Evolutionary conservation across 2,113 vertebrate genomes (phyloP).

Genomic region (Ascaphus truei): DNA sequence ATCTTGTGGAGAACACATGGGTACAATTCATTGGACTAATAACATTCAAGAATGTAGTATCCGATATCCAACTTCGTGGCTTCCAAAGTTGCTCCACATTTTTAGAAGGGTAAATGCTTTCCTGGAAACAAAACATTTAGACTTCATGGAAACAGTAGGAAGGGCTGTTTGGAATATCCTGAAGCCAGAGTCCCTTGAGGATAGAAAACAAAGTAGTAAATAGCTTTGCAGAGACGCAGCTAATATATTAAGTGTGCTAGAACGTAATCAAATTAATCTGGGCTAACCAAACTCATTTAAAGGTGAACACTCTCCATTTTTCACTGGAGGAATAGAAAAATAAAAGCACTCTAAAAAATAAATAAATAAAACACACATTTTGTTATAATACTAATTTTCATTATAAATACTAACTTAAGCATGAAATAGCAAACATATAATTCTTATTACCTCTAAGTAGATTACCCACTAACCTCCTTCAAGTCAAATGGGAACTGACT

Average conservation of each 20-base stretch:
- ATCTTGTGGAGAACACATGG: slow-evolving; percentile 11
- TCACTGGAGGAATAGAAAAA: too few species aligned
- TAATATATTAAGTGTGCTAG: slow-evolving; percentile 3
- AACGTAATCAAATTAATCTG: neutral
- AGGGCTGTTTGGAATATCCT: slow-evolving; percentile 2
- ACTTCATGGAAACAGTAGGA: slow-evolving; percentile 16
- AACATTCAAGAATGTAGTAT: slow-evolving; percentile 26
- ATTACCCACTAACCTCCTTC: too few species aligned
- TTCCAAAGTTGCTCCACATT: neutral
- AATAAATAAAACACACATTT: neutral
- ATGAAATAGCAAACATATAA: too few species aligned
- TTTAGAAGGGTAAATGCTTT: slow-evolving; percentile 18
- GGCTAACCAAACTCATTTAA: neutral
- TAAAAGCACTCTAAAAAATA: too few species aligned
- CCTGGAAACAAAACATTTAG: slow-evolving; percentile 17
- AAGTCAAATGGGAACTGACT: too few species aligned
- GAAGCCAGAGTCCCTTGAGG: neutral
- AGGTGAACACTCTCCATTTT: too few species aligned
- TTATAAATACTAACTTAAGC: neutral
- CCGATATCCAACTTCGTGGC: slow-evolving; percentile 12
- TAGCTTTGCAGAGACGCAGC: slow-evolving; percentile 1
- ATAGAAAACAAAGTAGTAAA: slow-evolving; percentile 6
- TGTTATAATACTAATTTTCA: neutral
- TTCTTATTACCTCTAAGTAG: too few species aligned
- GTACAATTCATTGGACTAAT: neutral